Evolutionary conservation across 2,797 vertebrate species (phyloP).

Genomic region (Dendrocincla tyrannina): DNA sequence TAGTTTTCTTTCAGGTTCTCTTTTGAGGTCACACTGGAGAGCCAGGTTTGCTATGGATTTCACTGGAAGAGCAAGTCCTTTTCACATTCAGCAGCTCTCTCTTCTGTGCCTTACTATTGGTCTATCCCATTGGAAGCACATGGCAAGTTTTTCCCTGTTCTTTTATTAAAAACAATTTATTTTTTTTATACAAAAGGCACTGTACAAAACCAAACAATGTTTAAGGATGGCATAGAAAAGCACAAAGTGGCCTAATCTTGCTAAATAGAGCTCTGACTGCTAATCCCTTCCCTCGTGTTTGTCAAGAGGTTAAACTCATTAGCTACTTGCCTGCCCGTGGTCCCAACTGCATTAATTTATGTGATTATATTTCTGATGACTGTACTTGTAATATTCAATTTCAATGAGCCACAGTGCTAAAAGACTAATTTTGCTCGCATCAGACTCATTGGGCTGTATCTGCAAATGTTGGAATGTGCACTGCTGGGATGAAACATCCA

Average conservation of each 20-base stretch:
- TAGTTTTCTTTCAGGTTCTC: background rate
- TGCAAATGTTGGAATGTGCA: background rate
- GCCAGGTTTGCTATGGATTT: background rate
- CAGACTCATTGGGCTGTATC: background rate
- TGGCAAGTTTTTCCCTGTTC: background rate
- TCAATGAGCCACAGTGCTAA: background rate
- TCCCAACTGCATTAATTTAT: background rate
- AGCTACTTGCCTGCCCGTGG: background rate
- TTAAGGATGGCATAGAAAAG: background rate
- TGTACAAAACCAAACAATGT: background rate
- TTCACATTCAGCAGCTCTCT: background rate
- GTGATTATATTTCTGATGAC: slow-evolving; percentile 18
- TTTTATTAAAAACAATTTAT: background rate
- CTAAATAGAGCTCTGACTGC: background rate
- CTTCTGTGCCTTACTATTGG: background rate
- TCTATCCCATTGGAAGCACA: background rate
- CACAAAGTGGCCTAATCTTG: background rate
- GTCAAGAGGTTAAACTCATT: slow-evolving; percentile 56
- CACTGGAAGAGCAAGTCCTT: background rate
- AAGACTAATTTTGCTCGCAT: background rate
- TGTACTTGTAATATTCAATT: background rate
- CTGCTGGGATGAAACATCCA: background rate
- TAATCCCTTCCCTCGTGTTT: background rate
- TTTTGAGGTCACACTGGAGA: background rate
- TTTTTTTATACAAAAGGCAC: background rate